phyloP scores from a whole-genome alignment of 2,888 invertebrate species.

The Empis livida region DNA sequence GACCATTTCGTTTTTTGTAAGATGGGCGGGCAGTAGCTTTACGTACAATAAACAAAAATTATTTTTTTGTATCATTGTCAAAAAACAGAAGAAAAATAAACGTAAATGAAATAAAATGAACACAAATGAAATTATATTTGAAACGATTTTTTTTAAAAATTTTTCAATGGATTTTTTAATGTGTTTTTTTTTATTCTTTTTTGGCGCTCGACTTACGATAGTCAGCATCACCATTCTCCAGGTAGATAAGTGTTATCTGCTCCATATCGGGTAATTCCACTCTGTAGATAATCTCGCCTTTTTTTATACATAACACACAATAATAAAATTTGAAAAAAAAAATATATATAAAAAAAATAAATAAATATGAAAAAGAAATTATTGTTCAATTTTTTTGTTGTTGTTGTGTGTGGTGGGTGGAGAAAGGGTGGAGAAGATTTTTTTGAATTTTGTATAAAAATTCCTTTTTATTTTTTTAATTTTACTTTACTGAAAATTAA shows the following conservation, averaged over 20 bases:
- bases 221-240: constrained; percentile 59
- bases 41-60: no score
- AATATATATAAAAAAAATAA: background rate
- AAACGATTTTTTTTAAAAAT: background rate
- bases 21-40: no score
- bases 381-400: no score
- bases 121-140: background rate
- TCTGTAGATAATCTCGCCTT: constrained; percentile 84
- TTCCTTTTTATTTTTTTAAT: no score
- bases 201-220: constrained; percentile 38
- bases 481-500: no score
- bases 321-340: background rate
- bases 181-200: constrained; percentile 19
- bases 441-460: no score
- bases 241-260: constrained; percentile 87
- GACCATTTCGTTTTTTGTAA: no score
- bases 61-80: no score
- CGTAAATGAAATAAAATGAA: background rate
- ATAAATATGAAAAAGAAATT: background rate
- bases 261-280: constrained; percentile 89
- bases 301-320: constrained; percentile 19
- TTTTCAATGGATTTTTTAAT: constrained; percentile 11
- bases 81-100: background rate
- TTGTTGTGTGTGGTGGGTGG: no score
- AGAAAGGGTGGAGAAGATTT: no score